phyloP scores from a whole-genome alignment of 1,140 invertebrate species.

The Meloidogyne hapla region DNA sequence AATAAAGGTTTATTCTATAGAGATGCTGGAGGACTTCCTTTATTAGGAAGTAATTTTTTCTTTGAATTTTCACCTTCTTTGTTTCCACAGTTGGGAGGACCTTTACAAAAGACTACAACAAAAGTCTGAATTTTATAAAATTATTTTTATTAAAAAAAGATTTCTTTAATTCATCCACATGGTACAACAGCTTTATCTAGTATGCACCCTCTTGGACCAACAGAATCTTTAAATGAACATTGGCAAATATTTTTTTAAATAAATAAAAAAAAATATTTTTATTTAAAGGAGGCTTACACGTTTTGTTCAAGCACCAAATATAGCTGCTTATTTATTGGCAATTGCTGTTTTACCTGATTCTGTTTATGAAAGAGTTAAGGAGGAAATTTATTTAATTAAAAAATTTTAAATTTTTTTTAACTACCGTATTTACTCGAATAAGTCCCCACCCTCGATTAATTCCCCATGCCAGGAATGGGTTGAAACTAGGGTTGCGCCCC shows the following conservation, averaged over 20 bases:
- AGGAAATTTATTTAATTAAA: conserved; percentile 5
- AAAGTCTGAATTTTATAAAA: conserved; percentile 24
- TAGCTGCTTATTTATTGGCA: conserved; percentile 43
- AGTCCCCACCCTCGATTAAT: too few species aligned
- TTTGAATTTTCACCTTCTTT: conserved; percentile 28
- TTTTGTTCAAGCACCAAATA: conserved; percentile 45
- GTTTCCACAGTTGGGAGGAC: conserved; percentile 34
- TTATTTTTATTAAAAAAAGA: conserved; percentile 9
- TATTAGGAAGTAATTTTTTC: conserved; percentile 32
- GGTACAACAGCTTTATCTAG: conserved; percentile 46
- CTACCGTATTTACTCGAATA: too few species aligned
- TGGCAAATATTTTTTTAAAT: conserved; percentile 42
- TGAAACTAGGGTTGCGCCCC: too few species aligned
- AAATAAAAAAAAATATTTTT: not conserved
- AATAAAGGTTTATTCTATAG: conserved; percentile 43
- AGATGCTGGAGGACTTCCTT: conserved; percentile 37
- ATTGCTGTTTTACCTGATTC: conserved; percentile 39
- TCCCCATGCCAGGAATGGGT: too few species aligned
- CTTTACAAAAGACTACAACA: conserved; percentile 33
- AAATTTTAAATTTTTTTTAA: too few species aligned
- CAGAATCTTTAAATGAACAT: conserved; percentile 40
- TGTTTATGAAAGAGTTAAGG: conserved; percentile 39
- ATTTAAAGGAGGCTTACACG: conserved; percentile 26
- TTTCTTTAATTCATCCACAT: conserved; percentile 42
- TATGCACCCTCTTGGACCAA: conserved; percentile 34